A percentile compares a stretch with the other conserved stretches of the same genome.
Evolutionary conservation across 23 tunicate species (phyloP).

Genomic region (Diplosoma virens): DNA sequence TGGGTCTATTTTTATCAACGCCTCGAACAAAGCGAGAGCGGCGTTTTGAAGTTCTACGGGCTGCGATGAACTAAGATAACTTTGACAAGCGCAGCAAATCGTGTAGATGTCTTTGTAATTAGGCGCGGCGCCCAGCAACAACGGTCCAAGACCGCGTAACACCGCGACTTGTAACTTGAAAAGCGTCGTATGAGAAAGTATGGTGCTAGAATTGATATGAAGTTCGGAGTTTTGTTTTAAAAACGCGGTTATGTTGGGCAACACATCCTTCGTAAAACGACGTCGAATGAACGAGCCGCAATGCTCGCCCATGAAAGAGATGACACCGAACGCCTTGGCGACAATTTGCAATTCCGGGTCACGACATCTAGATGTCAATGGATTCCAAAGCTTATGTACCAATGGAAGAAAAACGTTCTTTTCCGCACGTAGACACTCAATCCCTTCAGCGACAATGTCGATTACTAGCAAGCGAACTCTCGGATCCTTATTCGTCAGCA

Average conservation of each 20-base stretch:
- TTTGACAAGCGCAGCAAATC: neutral
- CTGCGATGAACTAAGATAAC: constrained; percentile 16
- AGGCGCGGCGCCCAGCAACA: neutral
- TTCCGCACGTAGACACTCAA: constrained; percentile 22
- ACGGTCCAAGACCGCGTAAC: constrained; percentile 27
- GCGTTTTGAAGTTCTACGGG: constrained; percentile 39
- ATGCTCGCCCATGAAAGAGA: constrained; percentile 40
- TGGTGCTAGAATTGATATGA: no score
- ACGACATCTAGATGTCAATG: constrained; percentile 42
- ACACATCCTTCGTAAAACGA: constrained; percentile 60
- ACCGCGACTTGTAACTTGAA: constrained; percentile 29
- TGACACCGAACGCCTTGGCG: constrained; percentile 57
- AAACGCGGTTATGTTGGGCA: constrained; percentile 49
- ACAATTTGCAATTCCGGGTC: constrained; percentile 75
- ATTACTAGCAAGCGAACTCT: constrained; percentile 60
- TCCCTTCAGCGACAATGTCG: constrained; percentile 49
- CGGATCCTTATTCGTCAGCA: constrained; percentile 41
- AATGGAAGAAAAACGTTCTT: constrained; percentile 63
- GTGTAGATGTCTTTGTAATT: constrained; percentile 2
- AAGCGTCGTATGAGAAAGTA: constrained; percentile 19
- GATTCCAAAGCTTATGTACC: constrained; percentile 79
- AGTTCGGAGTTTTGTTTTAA: constrained; percentile 22
- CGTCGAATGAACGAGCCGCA: constrained; percentile 62
- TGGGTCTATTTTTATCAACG: constrained; percentile 23
- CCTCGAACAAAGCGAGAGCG: constrained; percentile 24